These are phyloP conservation scores for Tachysurus fulvidraco DNA, from an alignment of 2,113 vertebrate species.

Conservation along the genomic window DNA sequence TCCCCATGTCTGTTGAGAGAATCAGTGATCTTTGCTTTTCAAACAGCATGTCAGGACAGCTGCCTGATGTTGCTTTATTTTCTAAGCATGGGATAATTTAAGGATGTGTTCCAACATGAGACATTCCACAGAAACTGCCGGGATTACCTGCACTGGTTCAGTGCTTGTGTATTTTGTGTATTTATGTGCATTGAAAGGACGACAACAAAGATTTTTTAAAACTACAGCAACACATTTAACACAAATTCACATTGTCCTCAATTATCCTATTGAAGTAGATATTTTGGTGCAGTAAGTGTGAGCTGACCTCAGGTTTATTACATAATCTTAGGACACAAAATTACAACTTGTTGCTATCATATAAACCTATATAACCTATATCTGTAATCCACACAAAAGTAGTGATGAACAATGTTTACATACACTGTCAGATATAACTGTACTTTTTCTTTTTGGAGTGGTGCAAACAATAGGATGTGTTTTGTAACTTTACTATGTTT, in stretches of 20 bases:
- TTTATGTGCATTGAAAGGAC: neutral
- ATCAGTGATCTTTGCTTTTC: neutral
- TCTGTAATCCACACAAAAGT: neutral
- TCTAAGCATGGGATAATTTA: conserved; percentile 7
- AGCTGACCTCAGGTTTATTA: neutral
- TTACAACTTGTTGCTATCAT: neutral
- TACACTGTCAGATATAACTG: neutral
- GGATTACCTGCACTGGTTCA: neutral
- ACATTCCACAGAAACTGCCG: conserved; percentile 19
- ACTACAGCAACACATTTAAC: neutral
- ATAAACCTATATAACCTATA: neutral
- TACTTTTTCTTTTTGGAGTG: neutral
- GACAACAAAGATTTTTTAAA: neutral
- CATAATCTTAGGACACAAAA: neutral
- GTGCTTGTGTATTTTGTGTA: neutral
- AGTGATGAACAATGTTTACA: neutral
- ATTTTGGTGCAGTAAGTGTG: neutral
- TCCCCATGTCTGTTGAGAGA: neutral
- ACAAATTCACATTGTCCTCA: too few relatives aligned
- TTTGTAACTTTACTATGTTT: neutral
- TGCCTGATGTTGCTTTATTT: conserved; percentile 64
- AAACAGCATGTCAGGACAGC: conserved; percentile 66
- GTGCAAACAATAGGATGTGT: neutral
- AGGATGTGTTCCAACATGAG: conserved; percentile 58
- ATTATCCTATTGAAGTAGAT: neutral